Evolutionary conservation across 2,797 vertebrate genomes (phyloP), one percentile per base, ranked within the genome.

Genomic region (Pelodytes ibericus): DNA sequence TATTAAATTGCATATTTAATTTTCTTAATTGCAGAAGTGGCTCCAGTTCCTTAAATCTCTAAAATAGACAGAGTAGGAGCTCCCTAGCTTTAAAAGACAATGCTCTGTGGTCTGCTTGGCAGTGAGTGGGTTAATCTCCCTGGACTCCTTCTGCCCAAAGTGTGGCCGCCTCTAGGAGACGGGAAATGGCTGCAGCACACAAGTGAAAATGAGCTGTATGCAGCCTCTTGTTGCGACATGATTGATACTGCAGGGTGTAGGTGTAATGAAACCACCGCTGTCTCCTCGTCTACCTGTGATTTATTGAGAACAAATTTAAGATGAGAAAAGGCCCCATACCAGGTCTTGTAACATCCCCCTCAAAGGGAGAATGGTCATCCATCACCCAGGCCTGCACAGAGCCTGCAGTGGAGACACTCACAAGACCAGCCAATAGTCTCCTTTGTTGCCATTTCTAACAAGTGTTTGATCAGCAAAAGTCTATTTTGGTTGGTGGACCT

Each of bases 381-480:
- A 99, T 99, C 97, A 99, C 94, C 30, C 88, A 94, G 87, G 93
- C 94, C 93, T 87, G 92, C 94, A 94, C 94, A 95, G 90, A 92
- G 93, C 93, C 61, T 39, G 56, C 69, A 65, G 62, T 67, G 69
- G 44, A 72, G 75, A 78, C 93, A 94, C 94, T 96, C 96, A 93
- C 98, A 95, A 96, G 94, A 94, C 91, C 92, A 94, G 90, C 95
- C 95, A 95, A 97, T 96, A 94, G 94, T 93, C 93, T 95, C 96
- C 63, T 98, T 99, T 99, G 96, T 98, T 95, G 94, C 95, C 92
- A 94, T 93, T 95, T 94, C 95, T 97, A 99, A 99, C 97, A 98
- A 99, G 96, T 99, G 97, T 99, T 91, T 96, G 96, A 99, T 99
- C 96, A 99, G 97, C 97, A 99, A 97, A 99, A 99, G 96, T 99